phyloP scores from a whole-genome alignment of 2,797 vertebrate genomes.

The Peromyscus aztecus region DNA sequence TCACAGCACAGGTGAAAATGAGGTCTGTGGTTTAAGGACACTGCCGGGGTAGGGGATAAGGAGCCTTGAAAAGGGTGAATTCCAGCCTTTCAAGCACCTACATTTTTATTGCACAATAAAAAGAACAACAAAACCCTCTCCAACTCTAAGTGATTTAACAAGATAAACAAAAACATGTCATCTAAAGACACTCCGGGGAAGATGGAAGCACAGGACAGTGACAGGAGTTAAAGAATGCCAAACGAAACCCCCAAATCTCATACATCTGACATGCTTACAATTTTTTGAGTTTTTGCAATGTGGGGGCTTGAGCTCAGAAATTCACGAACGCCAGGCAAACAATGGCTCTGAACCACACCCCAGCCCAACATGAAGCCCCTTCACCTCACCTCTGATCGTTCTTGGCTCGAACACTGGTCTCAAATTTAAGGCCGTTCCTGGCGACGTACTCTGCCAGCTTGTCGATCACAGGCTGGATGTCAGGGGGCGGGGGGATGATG shows the following conservation, averaged over 20 bases:
- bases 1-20: not conserved
- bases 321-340: not conserved
- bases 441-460: slow-evolving; percentile 98
- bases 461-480: slow-evolving; percentile 98
- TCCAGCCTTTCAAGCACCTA: not conserved
- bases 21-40: not conserved
- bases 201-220: not conserved
- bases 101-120: slow-evolving; percentile 21
- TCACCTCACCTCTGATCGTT: slow-evolving; percentile 95
- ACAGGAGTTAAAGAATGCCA: not conserved
- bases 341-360: not conserved
- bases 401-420: slow-evolving; percentile 97
- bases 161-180: not conserved
- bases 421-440: slow-evolving; percentile 97
- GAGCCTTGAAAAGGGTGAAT: not conserved
- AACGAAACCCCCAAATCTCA: not conserved
- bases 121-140: not conserved
- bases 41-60: not conserved
- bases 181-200: not conserved
- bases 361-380: fast-evolving
- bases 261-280: not conserved
- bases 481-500: slow-evolving; percentile 97
- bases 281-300: not conserved
- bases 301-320: not conserved
- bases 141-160: not conserved